Conservation (phyloP, 2,113 vertebrate genomes). For the Rattus norvegicus region GRCr8 NC_086032.1:84593001-84593500, state of each 20-base stretch:
- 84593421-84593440: not conserved
- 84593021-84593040: not conserved
- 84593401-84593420: not conserved
- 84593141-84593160: not conserved
- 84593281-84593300: not conserved
- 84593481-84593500: not conserved
- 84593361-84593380: not conserved
- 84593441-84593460: not conserved
- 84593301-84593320: not conserved
- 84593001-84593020: not conserved
- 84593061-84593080: not conserved
- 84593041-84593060: not conserved
- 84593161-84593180: not conserved
- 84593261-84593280: not conserved
- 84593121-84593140: not conserved
- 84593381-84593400: not conserved
- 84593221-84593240: not conserved
- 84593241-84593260: too few relatives aligned
- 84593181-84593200: not conserved
- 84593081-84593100: not conserved
- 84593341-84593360: not conserved
- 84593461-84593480: not conserved
- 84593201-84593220: not conserved
- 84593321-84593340: not conserved
- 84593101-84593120: not conserved